A percentile compares a stretch with the other conserved stretches of the same genome.
These are phyloP conservation scores for Drosophila trapezifrons DNA, from an alignment of 1,140 invertebrate genomes.

Conservation along the genomic window DNA sequence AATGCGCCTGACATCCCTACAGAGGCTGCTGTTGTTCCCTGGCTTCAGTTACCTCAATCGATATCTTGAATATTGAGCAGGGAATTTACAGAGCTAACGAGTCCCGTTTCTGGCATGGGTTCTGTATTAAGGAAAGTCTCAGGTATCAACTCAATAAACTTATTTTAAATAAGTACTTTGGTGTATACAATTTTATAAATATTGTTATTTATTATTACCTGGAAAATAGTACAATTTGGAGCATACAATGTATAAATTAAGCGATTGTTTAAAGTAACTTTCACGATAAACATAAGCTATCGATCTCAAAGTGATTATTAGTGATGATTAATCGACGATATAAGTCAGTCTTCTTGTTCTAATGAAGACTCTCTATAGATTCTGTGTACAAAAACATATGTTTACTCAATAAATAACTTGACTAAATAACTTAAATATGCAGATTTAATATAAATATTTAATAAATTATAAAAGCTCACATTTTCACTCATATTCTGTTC, in stretches of 20 bases:
- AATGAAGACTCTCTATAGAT: neutral
- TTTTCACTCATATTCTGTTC: too few relatives aligned
- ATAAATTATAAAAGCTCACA: neutral
- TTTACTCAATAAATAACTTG: neutral
- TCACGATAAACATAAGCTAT: too few relatives aligned
- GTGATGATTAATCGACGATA: neutral
- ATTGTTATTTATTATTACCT: too few relatives aligned
- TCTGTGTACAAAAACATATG: neutral
- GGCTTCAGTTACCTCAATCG: conserved; percentile 23
- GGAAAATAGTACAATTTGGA: too few relatives aligned
- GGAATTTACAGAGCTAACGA: neutral
- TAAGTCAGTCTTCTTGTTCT: neutral
- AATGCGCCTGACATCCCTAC: conserved; percentile 11
- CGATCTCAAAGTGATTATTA: too few relatives aligned
- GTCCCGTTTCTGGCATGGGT: neutral
- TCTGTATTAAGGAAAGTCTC: neutral
- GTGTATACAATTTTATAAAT: too few relatives aligned
- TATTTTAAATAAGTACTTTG: neutral
- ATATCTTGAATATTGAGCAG: conserved; percentile 16
- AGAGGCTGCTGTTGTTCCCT: neutral
- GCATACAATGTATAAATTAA: too few relatives aligned
- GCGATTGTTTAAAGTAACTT: too few relatives aligned
- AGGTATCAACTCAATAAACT: neutral
- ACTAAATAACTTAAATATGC: too few relatives aligned
- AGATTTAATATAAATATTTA: too few relatives aligned